These are phyloP conservation scores for Falco concolor DNA, from an alignment of 2,797 vertebrate genomes.

Conservation along the genomic window DNA sequence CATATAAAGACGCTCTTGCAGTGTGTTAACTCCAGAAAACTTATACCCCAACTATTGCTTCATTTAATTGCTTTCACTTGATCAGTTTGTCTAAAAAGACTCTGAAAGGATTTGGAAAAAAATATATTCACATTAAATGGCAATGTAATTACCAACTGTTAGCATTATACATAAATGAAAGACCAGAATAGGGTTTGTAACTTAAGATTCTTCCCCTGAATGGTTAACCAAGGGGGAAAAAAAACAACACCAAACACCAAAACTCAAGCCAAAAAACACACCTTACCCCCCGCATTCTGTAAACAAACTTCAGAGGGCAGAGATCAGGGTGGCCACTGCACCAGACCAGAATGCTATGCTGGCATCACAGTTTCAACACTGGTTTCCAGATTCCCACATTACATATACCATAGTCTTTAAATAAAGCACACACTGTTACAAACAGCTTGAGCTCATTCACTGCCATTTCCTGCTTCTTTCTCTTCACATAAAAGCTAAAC, in stretches of 20 bases:
- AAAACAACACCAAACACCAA: not conserved
- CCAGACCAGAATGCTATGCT: not conserved
- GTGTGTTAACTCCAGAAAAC: not conserved
- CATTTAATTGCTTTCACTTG: not conserved
- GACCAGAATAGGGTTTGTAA: not conserved
- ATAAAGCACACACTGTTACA: not conserved
- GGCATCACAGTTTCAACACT: rapidly evolving
- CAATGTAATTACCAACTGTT: not conserved
- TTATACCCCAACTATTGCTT: not conserved
- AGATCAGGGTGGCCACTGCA: not conserved
- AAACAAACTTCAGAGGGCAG: not conserved
- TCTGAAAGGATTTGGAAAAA: not conserved
- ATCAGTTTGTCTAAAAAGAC: not conserved
- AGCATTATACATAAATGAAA: not conserved
- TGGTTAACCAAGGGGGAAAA: not conserved
- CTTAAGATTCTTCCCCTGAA: not conserved
- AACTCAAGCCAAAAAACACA: not conserved
- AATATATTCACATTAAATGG: not conserved
- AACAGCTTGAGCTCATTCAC: not conserved
- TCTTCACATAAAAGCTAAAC: not conserved
- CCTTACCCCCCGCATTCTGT: not conserved
- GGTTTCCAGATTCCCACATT: not conserved
- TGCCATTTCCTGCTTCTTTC: conserved; percentile 32
- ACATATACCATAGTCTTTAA: not conserved
- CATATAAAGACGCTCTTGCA: not conserved